Conservation (phyloP, 2,888 invertebrate genomes). For the Oegoconia quadripuncta region DNA sequence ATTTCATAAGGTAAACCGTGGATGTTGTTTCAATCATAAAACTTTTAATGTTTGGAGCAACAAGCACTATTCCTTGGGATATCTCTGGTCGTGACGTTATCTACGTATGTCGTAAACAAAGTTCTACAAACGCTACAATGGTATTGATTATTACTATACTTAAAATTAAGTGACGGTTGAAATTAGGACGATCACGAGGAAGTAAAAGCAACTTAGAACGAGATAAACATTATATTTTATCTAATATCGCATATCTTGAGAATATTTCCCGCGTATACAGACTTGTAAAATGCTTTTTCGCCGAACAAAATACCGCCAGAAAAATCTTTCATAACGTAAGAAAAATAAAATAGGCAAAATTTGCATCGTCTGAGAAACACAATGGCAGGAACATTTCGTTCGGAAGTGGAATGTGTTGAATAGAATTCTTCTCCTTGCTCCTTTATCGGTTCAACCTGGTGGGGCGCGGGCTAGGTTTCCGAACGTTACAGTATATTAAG, state of each 20-base stretch:
- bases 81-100: too few species aligned
- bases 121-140: too few species aligned
- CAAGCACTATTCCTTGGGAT: too few species aligned
- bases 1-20: too few species aligned
- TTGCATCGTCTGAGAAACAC: constrained; percentile 33
- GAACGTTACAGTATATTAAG: constrained; percentile 17
- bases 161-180: not conserved
- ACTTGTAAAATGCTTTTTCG: not conserved
- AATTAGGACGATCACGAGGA: not conserved
- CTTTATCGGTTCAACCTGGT: constrained; percentile 38
- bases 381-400: constrained; percentile 28
- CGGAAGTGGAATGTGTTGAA: constrained; percentile 45
- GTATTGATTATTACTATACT: too few species aligned
- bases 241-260: too few species aligned
- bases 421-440: constrained; percentile 43
- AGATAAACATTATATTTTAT: too few species aligned
- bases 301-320: not conserved
- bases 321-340: not conserved
- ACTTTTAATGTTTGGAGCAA: too few species aligned
- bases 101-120: too few species aligned
- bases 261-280: too few species aligned
- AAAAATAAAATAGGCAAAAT: constrained; percentile 19
- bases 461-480: not conserved
- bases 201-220: not conserved
- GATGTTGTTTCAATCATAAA: too few species aligned